Evolutionary conservation across 2,797 vertebrate genomes (phyloP).

Genomic region (Emys orbicularis): DNA sequence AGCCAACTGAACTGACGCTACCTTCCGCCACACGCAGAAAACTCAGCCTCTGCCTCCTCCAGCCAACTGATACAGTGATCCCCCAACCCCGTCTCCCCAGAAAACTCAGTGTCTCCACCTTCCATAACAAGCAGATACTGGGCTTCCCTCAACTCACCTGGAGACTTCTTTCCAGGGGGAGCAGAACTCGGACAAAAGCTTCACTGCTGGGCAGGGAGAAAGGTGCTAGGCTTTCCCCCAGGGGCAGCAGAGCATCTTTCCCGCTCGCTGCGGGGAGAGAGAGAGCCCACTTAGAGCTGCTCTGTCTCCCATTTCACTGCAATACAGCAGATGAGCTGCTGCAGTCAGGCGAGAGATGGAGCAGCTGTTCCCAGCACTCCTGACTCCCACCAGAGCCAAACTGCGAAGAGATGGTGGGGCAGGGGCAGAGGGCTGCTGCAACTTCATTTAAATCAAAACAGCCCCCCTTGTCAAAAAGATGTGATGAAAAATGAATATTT

Average conservation of each 20-base stretch:
- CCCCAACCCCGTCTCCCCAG: neutral
- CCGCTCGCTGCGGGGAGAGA: neutral
- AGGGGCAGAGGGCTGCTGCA: no score
- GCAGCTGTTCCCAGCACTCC: neutral
- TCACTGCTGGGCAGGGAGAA: rapidly evolving
- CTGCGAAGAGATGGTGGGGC: no score
- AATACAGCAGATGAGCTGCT: neutral
- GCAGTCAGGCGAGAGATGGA: neutral
- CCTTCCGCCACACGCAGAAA: neutral
- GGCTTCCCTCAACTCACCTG: neutral
- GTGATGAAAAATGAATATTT: neutral
- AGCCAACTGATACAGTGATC: neutral
- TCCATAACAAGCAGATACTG: rapidly evolving
- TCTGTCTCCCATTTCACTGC: neutral
- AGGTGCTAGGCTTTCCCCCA: neutral
- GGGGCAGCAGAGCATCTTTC: neutral
- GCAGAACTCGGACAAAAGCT: neutral
- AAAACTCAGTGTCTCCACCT: neutral
- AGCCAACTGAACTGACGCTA: neutral
- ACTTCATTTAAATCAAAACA: neutral
- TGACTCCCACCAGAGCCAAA: neutral
- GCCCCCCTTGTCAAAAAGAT: neutral
- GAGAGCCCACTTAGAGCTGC: neutral
- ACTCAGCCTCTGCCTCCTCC: neutral
- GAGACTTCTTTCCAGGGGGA: rapidly evolving